phyloP scores from a whole-genome alignment of 2,888 invertebrate genomes.

The Aplocera efformata region DNA sequence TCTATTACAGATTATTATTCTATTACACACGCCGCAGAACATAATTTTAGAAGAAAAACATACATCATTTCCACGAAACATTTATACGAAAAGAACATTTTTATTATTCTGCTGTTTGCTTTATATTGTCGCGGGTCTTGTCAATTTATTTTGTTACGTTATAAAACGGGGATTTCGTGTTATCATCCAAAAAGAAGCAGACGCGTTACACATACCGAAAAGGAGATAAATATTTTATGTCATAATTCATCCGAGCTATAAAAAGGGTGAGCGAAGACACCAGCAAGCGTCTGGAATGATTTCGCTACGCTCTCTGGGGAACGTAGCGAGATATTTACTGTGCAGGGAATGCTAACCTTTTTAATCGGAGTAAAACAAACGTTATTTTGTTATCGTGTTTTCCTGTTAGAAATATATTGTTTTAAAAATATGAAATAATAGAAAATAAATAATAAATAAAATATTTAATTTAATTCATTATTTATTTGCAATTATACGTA shows the following conservation, averaged over 20 bases:
- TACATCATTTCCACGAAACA: slow-evolving; percentile 12
- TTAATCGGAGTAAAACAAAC: slow-evolving; percentile 48
- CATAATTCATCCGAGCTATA: slow-evolving; percentile 69
- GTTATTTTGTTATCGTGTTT: slow-evolving; percentile 31
- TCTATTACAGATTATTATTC: too few species aligned
- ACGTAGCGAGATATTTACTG: slow-evolving; percentile 37
- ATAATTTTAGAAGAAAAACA: slow-evolving; percentile 13
- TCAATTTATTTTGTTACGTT: slow-evolving; percentile 51
- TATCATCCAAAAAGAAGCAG: slow-evolving; percentile 64
- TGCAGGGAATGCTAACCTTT: slow-evolving; percentile 45
- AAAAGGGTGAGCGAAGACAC: slow-evolving; percentile 63
- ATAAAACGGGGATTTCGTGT: slow-evolving; percentile 61
- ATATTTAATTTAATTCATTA: too few species aligned
- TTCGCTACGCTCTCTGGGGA: slow-evolving; percentile 50
- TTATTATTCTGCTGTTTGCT: slow-evolving; percentile 32
- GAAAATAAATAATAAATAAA: too few species aligned
- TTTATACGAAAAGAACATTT: slow-evolving; percentile 18
- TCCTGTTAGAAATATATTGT: slow-evolving; percentile 3
- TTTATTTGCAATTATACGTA: too few species aligned
- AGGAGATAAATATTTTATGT: slow-evolving; percentile 73
- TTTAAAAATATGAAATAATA: too few species aligned
- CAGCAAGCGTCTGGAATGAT: slow-evolving; percentile 51
- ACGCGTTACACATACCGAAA: slow-evolving; percentile 63
- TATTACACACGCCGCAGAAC: neutral
- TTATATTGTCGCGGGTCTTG: slow-evolving; percentile 38